Percentiles rank a stretch among this genome's conserved stretches.
phyloP scores from a whole-genome alignment of 2,113 vertebrate genomes.

The Austrofundulus limnaeus region DNA sequence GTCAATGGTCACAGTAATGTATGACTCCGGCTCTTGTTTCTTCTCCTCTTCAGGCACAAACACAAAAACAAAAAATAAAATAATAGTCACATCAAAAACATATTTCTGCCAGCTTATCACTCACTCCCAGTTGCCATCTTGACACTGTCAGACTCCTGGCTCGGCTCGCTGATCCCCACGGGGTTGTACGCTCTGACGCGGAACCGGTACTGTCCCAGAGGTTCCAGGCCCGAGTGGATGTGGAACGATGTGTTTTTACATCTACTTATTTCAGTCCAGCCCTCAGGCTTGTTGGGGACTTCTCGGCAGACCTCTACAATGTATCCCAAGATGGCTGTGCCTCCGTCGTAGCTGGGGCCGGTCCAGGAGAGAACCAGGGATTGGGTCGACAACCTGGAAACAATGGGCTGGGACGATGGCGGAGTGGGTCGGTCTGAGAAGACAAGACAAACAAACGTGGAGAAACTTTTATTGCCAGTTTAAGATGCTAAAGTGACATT shows the following conservation, averaged over 20 bases:
- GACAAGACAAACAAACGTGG: not conserved
- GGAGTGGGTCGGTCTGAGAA: slow-evolving; percentile 75
- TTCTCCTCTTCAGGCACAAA: slow-evolving; percentile 47
- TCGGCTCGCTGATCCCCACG: slow-evolving; percentile 75
- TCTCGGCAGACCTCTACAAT: slow-evolving; percentile 68
- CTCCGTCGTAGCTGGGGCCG: slow-evolving; percentile 80
- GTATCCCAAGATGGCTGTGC: slow-evolving; percentile 78
- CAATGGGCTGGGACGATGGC: slow-evolving; percentile 74
- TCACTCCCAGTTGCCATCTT: slow-evolving; percentile 72
- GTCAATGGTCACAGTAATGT: slow-evolving; percentile 67
- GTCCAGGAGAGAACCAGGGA: slow-evolving; percentile 82
- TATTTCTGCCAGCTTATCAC: slow-evolving; percentile 3
- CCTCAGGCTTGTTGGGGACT: slow-evolving; percentile 3
- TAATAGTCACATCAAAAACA: not conserved
- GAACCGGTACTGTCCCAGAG: slow-evolving; percentile 73
- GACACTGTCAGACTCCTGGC: slow-evolving; percentile 70
- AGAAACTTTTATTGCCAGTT: no score
- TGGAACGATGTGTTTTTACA: slow-evolving; percentile 77
- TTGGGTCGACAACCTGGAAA: slow-evolving; percentile 68
- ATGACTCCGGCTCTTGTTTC: slow-evolving; percentile 54
- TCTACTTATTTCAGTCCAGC: slow-evolving; percentile 68
- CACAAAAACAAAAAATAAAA: not conserved
- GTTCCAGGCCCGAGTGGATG: slow-evolving; percentile 69
- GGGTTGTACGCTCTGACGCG: slow-evolving; percentile 77
- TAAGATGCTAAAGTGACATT: not conserved